phyloP scores from a whole-genome alignment of 2,888 invertebrate species.

The Epirrita christyi region DNA sequence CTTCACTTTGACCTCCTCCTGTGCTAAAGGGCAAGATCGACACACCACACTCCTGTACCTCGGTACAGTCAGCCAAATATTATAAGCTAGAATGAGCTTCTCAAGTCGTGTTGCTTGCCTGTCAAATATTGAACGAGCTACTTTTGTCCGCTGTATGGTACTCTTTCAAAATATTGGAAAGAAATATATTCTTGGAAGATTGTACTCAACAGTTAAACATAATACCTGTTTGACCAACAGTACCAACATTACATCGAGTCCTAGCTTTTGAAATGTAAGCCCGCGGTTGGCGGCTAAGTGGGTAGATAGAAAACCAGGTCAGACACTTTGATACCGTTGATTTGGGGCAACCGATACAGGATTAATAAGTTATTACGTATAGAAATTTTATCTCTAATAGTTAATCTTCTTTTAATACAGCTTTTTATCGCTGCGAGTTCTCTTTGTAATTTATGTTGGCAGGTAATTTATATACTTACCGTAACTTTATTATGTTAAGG shows the following conservation, averaged over 20 bases:
- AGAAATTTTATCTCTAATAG: slow-evolving; percentile 21
- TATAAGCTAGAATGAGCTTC: no score
- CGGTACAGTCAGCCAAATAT: neutral
- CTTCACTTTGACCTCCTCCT: no score
- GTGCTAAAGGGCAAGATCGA: no score
- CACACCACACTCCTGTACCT: no score
- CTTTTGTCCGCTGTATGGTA: no score
- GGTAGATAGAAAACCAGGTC: slow-evolving; percentile 40
- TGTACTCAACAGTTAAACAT: no score
- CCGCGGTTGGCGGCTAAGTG: slow-evolving; percentile 45
- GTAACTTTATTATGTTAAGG: slow-evolving; percentile 16
- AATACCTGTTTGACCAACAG: neutral
- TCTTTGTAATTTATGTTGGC: slow-evolving; percentile 21
- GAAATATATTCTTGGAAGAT: no score
- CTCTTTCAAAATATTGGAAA: no score
- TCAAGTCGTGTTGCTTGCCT: no score
- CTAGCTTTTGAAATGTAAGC: slow-evolving; percentile 23
- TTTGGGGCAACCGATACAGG: slow-evolving; percentile 42
- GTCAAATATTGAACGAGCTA: no score
- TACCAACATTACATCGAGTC: slow-evolving; percentile 13
- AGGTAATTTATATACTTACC: slow-evolving; percentile 21
- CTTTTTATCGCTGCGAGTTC: slow-evolving; percentile 14
- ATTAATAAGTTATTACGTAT: slow-evolving; percentile 22
- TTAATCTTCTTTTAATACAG: slow-evolving; percentile 19
- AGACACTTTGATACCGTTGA: slow-evolving; percentile 41